A percentile compares a stretch with the other conserved stretches of the same genome.
Evolutionary conservation across 2,113 vertebrate genomes (phyloP).

Genomic region (Syrmaticus mikado): DNA sequence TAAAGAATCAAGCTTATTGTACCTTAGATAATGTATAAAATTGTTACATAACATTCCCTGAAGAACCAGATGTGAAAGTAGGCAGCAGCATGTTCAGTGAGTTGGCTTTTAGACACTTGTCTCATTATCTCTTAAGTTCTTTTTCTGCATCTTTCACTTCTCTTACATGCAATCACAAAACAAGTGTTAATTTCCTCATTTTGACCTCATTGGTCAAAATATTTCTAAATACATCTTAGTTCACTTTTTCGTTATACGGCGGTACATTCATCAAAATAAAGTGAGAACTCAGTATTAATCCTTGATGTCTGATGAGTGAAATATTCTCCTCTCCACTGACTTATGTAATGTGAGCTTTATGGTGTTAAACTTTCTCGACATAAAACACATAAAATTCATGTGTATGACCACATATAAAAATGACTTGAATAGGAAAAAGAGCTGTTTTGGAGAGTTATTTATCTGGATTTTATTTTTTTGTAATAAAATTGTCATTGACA

Average conservation of each 20-base stretch:
- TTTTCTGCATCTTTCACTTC: neutral
- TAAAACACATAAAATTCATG: neutral
- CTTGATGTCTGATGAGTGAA: neutral
- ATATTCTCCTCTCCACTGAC: neutral
- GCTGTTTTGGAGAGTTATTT: neutral
- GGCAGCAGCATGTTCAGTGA: neutral
- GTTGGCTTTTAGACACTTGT: neutral
- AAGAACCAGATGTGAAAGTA: neutral
- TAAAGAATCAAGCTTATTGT: neutral
- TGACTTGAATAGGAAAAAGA: neutral
- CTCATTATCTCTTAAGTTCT: neutral
- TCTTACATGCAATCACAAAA: neutral
- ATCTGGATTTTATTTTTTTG: neutral
- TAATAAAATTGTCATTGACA: neutral
- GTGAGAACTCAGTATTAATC: neutral
- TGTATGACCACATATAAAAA: neutral
- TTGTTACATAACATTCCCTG: neutral
- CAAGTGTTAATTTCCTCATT: neutral
- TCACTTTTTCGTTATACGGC: neutral
- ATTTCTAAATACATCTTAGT: neutral
- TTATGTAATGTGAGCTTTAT: neutral
- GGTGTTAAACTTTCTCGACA: neutral
- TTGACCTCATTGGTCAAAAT: neutral
- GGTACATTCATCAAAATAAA: neutral
- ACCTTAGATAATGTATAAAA: neutral